A percentile compares a stretch with the other conserved stretches of the same genome.
These are phyloP conservation scores for Oreochromis niloticus DNA, from an alignment of 2,113 vertebrate genomes.

Conservation along the genomic window DNA sequence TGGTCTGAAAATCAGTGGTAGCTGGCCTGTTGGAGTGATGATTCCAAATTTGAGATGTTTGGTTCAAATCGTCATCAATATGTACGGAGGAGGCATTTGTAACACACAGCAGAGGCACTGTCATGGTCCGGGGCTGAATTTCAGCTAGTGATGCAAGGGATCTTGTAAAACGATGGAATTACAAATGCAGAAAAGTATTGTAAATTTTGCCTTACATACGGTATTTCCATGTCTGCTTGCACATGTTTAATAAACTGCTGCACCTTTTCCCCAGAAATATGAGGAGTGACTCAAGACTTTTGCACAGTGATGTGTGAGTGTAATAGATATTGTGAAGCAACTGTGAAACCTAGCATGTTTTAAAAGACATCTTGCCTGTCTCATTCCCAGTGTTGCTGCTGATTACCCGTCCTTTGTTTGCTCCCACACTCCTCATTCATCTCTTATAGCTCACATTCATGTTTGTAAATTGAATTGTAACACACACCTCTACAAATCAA, in stretches of 20 bases:
- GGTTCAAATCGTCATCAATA: neutral
- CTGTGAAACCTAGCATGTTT: neutral
- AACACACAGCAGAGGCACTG: neutral
- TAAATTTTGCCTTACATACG: rapidly evolving
- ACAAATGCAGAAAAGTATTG: neutral
- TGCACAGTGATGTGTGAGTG: neutral
- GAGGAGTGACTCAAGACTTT: neutral
- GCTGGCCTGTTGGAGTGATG: neutral
- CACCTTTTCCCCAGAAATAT: neutral
- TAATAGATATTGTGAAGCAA: neutral
- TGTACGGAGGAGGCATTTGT: neutral
- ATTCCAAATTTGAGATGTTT: neutral
- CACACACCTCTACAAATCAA: neutral
- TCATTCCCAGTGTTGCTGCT: neutral
- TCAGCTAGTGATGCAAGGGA: neutral
- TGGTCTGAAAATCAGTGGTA: neutral
- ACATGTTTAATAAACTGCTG: neutral
- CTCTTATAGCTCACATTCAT: neutral
- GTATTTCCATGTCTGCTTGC: neutral
- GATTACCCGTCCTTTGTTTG: neutral
- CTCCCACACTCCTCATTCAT: neutral
- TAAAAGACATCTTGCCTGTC: neutral
- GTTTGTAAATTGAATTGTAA: neutral
- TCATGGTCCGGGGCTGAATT: neutral
- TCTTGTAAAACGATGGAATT: neutral